phyloP scores from a whole-genome alignment of 2,797 vertebrate species.

The Rhadinocentrus ornatus region DNA sequence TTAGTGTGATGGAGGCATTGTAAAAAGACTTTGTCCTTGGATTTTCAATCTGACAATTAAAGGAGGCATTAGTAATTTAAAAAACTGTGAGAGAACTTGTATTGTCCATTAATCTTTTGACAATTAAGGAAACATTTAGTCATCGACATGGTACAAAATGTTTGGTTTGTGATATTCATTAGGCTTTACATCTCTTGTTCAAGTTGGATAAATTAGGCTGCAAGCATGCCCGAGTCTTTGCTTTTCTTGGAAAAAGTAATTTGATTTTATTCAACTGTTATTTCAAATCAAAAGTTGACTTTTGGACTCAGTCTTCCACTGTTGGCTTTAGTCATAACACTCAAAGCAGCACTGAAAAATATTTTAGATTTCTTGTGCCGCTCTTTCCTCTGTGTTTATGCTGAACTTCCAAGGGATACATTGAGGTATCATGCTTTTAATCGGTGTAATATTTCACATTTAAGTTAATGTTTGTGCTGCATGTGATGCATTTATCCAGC shows the following conservation, averaged over 20 bases:
- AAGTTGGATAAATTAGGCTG: slow-evolving; percentile 49
- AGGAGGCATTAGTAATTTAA: slow-evolving; percentile 67
- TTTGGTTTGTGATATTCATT: slow-evolving; percentile 58
- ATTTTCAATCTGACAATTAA: slow-evolving; percentile 85
- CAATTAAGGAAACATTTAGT: slow-evolving; percentile 65
- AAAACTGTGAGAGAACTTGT: slow-evolving; percentile 58
- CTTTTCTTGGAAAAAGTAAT: slow-evolving; percentile 49
- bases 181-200: slow-evolving; percentile 45
- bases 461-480: slow-evolving; percentile 76
- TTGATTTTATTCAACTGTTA: slow-evolving; percentile 50
- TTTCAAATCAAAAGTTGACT: slow-evolving; percentile 47
- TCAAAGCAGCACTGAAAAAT: slow-evolving; percentile 35
- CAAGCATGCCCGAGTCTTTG: slow-evolving; percentile 21
- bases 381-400: slow-evolving; percentile 60
- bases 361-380: slow-evolving; percentile 56
- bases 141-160: slow-evolving; percentile 46
- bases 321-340: slow-evolving; percentile 37
- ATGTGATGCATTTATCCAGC: slow-evolving; percentile 77
- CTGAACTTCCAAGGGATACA: slow-evolving; percentile 58
- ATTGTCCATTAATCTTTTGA: slow-evolving; percentile 65
- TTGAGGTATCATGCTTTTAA: slow-evolving; percentile 66
- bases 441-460: slow-evolving; percentile 78
- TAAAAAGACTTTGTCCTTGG: slow-evolving; percentile 69
- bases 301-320: slow-evolving; percentile 48
- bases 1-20: slow-evolving; percentile 66